A percentile compares a stretch with the other conserved stretches of the same genome.
Evolutionary conservation across 2,113 vertebrate genomes (phyloP).

Genomic region (Alethe diademata): DNA sequence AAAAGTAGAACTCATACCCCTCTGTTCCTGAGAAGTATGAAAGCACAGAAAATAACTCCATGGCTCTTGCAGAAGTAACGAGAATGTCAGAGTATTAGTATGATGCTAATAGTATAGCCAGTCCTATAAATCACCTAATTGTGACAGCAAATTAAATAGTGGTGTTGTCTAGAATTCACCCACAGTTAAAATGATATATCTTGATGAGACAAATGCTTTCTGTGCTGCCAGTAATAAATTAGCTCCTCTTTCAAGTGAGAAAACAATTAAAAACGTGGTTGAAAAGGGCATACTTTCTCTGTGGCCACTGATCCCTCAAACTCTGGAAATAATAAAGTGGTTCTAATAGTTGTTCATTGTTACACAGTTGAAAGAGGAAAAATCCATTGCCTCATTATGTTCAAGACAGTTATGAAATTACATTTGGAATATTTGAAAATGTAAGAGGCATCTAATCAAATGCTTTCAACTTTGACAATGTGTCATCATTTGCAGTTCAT

Average conservation of each 20-base stretch:
- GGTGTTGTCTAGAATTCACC: slow-evolving; percentile 23
- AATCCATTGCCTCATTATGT: slow-evolving; percentile 50
- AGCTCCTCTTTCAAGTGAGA: slow-evolving; percentile 57
- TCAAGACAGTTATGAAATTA: slow-evolving; percentile 35
- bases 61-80: not conserved
- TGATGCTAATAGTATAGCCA: slow-evolving; percentile 4
- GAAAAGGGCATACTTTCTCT: slow-evolving; percentile 59
- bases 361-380: slow-evolving; percentile 47
- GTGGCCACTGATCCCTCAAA: slow-evolving; percentile 54
- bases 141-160: slow-evolving; percentile 46
- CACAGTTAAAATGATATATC: slow-evolving; percentile 40
- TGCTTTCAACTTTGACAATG: slow-evolving; percentile 23
- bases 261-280: slow-evolving; percentile 65
- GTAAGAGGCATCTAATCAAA: slow-evolving; percentile 25
- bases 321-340: slow-evolving; percentile 47
- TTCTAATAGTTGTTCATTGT: slow-evolving; percentile 62
- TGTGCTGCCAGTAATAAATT: slow-evolving; percentile 45
- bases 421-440: slow-evolving; percentile 44
- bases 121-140: slow-evolving; percentile 56
- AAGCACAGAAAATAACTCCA: not conserved
- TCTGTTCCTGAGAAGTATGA: not conserved
- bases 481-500: slow-evolving; percentile 39
- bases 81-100: not conserved
- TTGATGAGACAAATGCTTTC: slow-evolving; percentile 50
- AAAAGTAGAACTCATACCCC: not conserved